These are phyloP conservation scores for Penaeus japonicus DNA, from an alignment of 1,140 invertebrate genomes.

Conservation along the genomic window DNA sequence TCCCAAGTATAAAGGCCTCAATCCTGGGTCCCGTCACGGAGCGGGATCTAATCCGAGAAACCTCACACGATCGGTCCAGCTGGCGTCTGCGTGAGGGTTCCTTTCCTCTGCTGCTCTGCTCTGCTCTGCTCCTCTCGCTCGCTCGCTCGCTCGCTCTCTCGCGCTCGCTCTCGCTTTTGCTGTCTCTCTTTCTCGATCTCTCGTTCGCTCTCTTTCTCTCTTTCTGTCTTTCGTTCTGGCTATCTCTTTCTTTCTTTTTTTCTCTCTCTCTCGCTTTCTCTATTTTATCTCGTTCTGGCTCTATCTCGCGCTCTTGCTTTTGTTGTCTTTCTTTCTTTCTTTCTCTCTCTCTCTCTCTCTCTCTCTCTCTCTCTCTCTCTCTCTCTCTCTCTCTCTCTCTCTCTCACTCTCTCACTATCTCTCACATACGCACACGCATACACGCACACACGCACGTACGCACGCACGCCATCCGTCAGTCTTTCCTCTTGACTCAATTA, in stretches of 20 bases:
- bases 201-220: neutral
- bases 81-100: slow-evolving; percentile 17
- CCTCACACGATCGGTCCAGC: slow-evolving; percentile 42
- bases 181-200: neutral
- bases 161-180: neutral
- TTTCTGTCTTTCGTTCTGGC: neutral
- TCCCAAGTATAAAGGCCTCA: slow-evolving; percentile 51
- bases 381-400: no score
- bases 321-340: neutral
- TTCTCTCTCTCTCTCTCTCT: neutral
- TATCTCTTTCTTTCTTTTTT: neutral
- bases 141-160: neutral
- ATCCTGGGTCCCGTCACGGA: slow-evolving; percentile 49
- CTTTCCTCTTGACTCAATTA: no score
- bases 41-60: slow-evolving; percentile 52
- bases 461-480: no score
- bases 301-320: neutral
- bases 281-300: neutral
- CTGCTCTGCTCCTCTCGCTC: neutral
- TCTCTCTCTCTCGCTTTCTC: neutral
- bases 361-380: no score
- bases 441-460: no score
- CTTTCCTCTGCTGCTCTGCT: neutral
- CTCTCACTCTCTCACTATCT: no score
- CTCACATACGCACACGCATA: no score